Conservation (phyloP, 2,888 invertebrate species). For the Schizaphis graminum region DNA sequence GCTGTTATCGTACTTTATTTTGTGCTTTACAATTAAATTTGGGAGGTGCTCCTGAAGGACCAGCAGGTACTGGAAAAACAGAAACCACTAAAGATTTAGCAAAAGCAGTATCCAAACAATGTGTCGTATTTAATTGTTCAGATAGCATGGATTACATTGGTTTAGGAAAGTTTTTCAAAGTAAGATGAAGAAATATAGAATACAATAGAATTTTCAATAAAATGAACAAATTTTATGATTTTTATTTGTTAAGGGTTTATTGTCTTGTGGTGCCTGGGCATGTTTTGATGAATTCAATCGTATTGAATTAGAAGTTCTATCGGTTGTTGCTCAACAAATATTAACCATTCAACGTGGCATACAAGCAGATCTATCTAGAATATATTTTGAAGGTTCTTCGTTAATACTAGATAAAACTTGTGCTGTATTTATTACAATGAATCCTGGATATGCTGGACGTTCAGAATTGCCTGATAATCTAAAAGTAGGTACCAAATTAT, state of each 20-base stretch:
- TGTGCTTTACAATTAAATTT: constrained; percentile 81
- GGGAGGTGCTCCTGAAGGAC: constrained; percentile 88
- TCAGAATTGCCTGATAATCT: constrained; percentile 95
- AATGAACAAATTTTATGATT: not conserved
- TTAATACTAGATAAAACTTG: constrained; percentile 86
- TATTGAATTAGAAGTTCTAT: constrained; percentile 86
- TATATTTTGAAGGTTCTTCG: constrained; percentile 90
- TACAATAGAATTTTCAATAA: not conserved
- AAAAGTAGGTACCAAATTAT: constrained; percentile 76
- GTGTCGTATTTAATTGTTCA: constrained; percentile 96
- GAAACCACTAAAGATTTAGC: constrained; percentile 96
- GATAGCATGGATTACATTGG: constrained; percentile 94
- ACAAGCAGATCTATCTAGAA: constrained; percentile 78
- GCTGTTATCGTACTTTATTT: constrained; percentile 92
- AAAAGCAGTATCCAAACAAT: constrained; percentile 95
- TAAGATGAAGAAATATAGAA: constrained; percentile 69
- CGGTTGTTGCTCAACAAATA: constrained; percentile 87
- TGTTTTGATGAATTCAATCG: constrained; percentile 90
- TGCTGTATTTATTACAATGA: constrained; percentile 95
- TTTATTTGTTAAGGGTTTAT: constrained; percentile 78
- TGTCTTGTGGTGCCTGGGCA: constrained; percentile 90
- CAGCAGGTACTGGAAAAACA: constrained; percentile 91
- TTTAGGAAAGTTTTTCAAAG: constrained; percentile 96
- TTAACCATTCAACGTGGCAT: constrained; percentile 79
- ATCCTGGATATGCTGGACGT: constrained; percentile 92